phyloP scores from a whole-genome alignment of 92 coral and sea anemone genomes.

The Metridium senile region DNA sequence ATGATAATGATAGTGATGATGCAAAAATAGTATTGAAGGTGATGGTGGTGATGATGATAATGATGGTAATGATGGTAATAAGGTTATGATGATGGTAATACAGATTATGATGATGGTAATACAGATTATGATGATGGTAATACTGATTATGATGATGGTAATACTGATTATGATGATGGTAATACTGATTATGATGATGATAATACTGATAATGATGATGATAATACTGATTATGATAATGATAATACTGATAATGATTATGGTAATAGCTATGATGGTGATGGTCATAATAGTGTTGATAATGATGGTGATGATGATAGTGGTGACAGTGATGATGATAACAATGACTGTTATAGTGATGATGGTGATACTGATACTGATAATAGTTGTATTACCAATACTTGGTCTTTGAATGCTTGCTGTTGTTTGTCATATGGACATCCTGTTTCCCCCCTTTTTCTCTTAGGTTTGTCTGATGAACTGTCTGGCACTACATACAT shows the following conservation, averaged over 20 bases:
- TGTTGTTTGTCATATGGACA: slow-evolving; percentile 81
- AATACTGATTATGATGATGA: not conserved
- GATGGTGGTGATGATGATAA: not conserved
- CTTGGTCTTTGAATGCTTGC: slow-evolving; percentile 77
- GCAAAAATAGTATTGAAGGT: not conserved
- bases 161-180: not conserved
- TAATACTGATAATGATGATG: not conserved
- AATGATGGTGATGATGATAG: too few species aligned
- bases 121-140: not conserved
- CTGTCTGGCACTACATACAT: slow-evolving; percentile 48
- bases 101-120: not conserved
- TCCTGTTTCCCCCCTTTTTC: slow-evolving; percentile 68
- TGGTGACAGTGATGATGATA: too few species aligned
- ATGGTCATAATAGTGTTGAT: not conserved
- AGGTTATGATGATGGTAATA: not conserved
- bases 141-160: not conserved
- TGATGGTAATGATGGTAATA: not conserved
- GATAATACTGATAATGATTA: slow-evolving; percentile 50
- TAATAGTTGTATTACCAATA: slow-evolving; percentile 56
- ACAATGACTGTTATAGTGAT: not conserved
- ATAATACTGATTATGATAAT: not conserved
- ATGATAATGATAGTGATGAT: too few species aligned
- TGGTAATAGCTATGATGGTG: not conserved
- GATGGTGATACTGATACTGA: not conserved
- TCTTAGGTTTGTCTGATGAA: slow-evolving; percentile 58